Evolutionary conservation across 1,140 invertebrate species (phyloP).

Genomic region (Cepaea nemoralis): DNA sequence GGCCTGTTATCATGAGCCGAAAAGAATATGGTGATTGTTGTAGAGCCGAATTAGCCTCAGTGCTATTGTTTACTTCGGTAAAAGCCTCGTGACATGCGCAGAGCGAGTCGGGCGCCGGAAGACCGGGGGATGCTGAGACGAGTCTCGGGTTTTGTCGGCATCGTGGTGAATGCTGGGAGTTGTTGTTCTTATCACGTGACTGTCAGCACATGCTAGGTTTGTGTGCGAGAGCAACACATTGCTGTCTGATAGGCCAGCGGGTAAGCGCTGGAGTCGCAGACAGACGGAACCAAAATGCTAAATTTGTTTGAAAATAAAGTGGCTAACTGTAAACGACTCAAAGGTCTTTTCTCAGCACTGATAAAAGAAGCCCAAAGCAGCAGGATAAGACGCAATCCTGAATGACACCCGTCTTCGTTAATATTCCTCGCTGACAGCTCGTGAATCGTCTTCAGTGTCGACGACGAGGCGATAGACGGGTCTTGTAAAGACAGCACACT

Average conservation of each 20-base stretch:
- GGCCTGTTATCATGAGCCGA: constrained; percentile 2
- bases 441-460: background rate
- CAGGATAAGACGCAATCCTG: background rate
- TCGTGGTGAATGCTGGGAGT: constrained; percentile 16
- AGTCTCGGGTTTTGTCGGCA: constrained; percentile 29
- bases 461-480: background rate
- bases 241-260: background rate
- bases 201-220: constrained; percentile 24
- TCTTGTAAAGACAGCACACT: background rate
- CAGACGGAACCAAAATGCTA: constrained; percentile 3
- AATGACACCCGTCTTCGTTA: background rate
- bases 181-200: constrained; percentile 37
- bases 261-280: background rate
- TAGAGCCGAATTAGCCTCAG: constrained; percentile 30
- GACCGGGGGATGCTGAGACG: constrained; percentile 31
- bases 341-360: background rate
- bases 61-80: constrained; percentile 30
- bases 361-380: background rate
- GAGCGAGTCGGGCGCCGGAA: constrained; percentile 36
- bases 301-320: constrained; percentile 2
- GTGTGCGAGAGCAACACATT: constrained; percentile 10
- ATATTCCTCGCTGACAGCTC: background rate
- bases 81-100: constrained; percentile 38
- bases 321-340: background rate
- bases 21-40: constrained; percentile 34